These are phyloP conservation scores for Nematostella vectensis DNA, from an alignment of 92 coral and sea anemone species.

Conservation along the genomic window DNA sequence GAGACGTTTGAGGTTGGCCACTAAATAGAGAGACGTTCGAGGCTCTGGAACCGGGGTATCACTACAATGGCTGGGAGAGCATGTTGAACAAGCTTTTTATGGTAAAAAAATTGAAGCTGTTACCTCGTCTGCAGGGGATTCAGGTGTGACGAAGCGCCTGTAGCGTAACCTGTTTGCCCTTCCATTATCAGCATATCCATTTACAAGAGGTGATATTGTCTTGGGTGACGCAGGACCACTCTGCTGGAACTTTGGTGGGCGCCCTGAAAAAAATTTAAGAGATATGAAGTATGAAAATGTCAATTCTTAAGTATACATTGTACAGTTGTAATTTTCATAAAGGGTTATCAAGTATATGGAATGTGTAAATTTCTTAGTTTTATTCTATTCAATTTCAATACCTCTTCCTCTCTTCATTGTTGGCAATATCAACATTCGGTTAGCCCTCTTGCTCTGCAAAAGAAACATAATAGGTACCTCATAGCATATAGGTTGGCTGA, in stretches of 20 bases:
- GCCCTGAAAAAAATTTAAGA: constrained; percentile 32
- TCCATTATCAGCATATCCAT: constrained; percentile 45
- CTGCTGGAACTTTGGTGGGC: constrained; percentile 68
- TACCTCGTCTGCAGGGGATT: constrained; percentile 82
- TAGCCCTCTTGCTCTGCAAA: constrained; percentile 60
- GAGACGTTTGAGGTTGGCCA: too few species aligned
- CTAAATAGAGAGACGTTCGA: too few species aligned
- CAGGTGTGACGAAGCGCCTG: constrained; percentile 65
- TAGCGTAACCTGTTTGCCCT: constrained; percentile 39
- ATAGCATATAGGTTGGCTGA: neutral
- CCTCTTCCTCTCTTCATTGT: constrained; percentile 70
- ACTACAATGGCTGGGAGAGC: too few species aligned
- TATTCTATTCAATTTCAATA: too few species aligned
- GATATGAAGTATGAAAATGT: too few species aligned
- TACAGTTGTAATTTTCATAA: too few species aligned
- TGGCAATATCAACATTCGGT: constrained; percentile 64
- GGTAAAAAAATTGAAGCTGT: too few species aligned
- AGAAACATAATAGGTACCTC: neutral
- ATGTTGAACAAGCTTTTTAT: too few species aligned
- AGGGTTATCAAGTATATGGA: too few species aligned
- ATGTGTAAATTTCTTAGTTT: too few species aligned
- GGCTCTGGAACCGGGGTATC: too few species aligned
- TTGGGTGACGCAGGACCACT: constrained; percentile 64
- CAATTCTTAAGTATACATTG: too few species aligned
- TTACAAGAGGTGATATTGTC: constrained; percentile 54